phyloP scores from a whole-genome alignment of 2,888 invertebrate genomes.

The Scelioninae gen. 1 region DNA sequence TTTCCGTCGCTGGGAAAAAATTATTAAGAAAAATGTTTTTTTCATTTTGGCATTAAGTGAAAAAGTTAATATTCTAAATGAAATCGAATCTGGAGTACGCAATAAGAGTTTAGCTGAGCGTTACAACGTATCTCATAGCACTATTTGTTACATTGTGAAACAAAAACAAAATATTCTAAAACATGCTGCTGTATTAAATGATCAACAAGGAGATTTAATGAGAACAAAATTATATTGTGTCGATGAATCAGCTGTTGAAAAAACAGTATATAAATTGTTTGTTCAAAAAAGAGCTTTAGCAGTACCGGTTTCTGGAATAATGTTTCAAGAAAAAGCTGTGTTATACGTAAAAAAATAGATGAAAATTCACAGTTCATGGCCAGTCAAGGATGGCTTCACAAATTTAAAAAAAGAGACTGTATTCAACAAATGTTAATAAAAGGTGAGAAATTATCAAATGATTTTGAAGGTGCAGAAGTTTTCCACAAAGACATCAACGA shows the following conservation, averaged over 20 bases:
- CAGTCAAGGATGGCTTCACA: conserved; percentile 19
- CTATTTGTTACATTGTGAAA: no score
- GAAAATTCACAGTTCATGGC: conserved; percentile 1
- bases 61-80: no score
- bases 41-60: no score
- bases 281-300: conserved; percentile 15
- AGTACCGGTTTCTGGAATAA: conserved; percentile 12
- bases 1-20: no score
- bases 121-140: no score
- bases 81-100: no score
- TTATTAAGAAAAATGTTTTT: no score
- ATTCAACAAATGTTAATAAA: conserved; percentile 19
- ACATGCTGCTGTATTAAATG: neutral
- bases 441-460: conserved; percentile 32
- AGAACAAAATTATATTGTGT: conserved; percentile 20
- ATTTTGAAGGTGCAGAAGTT: conserved; percentile 1
- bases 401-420: conserved; percentile 29
- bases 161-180: conserved; percentile 9
- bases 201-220: conserved; percentile 9
- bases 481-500: conserved; percentile 8
- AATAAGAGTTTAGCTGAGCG: no score
- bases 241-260: conserved; percentile 17
- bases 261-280: conserved; percentile 12
- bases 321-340: conserved; percentile 12
- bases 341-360: neutral